These are phyloP conservation scores for Odobenus rosmarus DNA, from an alignment of 2,113 vertebrate genomes.

Conservation along the genomic window DNA sequence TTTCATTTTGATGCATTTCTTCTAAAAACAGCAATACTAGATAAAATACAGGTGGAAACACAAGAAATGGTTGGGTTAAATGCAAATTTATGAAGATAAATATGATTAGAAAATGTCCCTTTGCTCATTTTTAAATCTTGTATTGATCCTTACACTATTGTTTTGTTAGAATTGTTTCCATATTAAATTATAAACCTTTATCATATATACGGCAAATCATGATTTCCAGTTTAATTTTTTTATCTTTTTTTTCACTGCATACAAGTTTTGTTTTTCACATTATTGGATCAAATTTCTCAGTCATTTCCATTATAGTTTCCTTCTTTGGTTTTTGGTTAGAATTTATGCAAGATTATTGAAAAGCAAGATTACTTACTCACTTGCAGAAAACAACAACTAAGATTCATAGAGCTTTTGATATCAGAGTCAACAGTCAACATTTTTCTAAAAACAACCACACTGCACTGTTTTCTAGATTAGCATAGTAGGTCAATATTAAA, in stretches of 20 bases:
- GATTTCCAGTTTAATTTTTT: neutral
- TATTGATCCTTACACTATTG: neutral
- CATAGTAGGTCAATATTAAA: neutral
- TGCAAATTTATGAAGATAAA: neutral
- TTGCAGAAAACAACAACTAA: neutral
- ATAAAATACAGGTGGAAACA: neutral
- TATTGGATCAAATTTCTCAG: neutral
- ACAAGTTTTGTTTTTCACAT: neutral
- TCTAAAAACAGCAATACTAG: neutral
- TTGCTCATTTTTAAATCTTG: neutral
- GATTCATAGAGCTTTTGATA: neutral
- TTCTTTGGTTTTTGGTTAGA: neutral
- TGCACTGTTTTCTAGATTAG: neutral
- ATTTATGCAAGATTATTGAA: neutral
- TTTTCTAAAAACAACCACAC: neutral
- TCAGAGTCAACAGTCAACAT: neutral
- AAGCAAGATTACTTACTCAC: neutral
- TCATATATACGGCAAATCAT: neutral
- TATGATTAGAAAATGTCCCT: neutral
- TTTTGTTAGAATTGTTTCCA: neutral
- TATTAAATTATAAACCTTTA: neutral
- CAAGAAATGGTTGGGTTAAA: neutral
- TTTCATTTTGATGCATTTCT: neutral
- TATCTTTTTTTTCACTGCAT: neutral
- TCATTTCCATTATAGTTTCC: neutral